Percentiles rank a stretch among this genome's conserved stretches.
Evolutionary conservation across 2,113 vertebrate species (phyloP).

Genomic region (Phaethon lepturus): DNA sequence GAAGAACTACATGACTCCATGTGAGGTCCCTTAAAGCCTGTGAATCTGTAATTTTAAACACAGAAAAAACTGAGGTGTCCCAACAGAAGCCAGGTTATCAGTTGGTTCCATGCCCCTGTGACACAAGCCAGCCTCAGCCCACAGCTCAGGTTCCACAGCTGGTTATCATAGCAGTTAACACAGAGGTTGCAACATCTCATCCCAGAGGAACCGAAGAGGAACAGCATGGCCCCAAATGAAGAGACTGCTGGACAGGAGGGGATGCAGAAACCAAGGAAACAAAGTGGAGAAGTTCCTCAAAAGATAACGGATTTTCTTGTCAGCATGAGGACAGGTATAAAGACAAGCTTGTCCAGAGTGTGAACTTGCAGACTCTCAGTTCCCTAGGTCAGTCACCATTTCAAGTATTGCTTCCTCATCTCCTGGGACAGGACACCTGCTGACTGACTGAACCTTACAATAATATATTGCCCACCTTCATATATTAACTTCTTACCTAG

Average conservation of each 20-base stretch:
- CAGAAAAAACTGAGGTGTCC: not conserved
- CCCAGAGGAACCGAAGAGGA: not conserved
- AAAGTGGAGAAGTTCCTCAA: not conserved
- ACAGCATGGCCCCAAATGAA: not conserved
- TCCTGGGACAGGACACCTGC: not conserved
- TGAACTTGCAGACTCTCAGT: not conserved
- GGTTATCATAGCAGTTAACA: not conserved
- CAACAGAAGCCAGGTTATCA: not conserved
- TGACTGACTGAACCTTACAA: not conserved
- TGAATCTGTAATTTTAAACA: not conserved
- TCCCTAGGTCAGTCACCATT: not conserved
- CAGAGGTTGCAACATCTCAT: not conserved
- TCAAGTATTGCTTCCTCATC: not conserved
- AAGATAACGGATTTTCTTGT: not conserved
- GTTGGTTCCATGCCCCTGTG: not conserved
- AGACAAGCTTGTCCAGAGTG: not conserved
- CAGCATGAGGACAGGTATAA: not conserved
- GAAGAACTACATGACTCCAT: not conserved
- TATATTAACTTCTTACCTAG: not conserved
- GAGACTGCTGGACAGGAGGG: not conserved
- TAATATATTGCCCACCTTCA: not conserved
- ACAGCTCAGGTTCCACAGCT: accelerated
- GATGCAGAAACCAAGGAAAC: not conserved
- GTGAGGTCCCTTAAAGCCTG: not conserved
- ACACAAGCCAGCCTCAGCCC: not conserved